These are phyloP conservation scores for Lamprotornis superbus DNA, from an alignment of 2,113 vertebrate genomes.

Conservation along the genomic window DNA sequence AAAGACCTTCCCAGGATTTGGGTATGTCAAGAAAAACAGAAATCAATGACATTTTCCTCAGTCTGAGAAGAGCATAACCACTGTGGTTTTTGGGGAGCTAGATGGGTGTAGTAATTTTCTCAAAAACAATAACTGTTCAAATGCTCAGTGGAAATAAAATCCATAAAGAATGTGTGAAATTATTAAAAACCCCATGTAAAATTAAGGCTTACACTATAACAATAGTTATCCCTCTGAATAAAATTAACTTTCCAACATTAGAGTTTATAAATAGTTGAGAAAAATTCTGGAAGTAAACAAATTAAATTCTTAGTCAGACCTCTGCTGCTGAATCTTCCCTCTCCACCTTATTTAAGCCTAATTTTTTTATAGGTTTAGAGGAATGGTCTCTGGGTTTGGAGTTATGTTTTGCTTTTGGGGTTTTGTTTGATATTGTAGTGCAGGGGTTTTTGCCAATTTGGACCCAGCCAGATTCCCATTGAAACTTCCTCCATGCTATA, in stretches of 20 bases:
- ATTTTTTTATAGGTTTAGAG: neutral
- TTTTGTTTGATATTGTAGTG: neutral
- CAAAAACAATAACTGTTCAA: neutral
- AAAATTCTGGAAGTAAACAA: neutral
- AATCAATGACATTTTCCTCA: neutral
- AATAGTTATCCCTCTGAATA: neutral
- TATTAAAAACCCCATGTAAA: neutral
- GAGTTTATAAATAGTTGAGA: neutral
- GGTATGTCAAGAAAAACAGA: neutral
- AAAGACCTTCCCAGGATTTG: neutral
- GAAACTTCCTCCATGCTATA: neutral
- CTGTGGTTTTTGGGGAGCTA: neutral
- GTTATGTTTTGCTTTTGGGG: neutral
- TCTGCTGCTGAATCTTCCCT: neutral
- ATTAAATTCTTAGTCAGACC: neutral
- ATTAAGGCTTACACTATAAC: neutral
- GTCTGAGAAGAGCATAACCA: neutral
- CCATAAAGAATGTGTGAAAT: neutral
- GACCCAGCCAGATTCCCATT: neutral
- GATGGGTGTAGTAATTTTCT: neutral
- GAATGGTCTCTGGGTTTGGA: neutral
- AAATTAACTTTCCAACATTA: neutral
- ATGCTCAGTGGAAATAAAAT: neutral
- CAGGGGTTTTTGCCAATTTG: neutral
- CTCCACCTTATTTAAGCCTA: neutral